Evolutionary conservation across 2,888 invertebrate genomes (phyloP).

Genomic region (Calameuta pallipes): DNA sequence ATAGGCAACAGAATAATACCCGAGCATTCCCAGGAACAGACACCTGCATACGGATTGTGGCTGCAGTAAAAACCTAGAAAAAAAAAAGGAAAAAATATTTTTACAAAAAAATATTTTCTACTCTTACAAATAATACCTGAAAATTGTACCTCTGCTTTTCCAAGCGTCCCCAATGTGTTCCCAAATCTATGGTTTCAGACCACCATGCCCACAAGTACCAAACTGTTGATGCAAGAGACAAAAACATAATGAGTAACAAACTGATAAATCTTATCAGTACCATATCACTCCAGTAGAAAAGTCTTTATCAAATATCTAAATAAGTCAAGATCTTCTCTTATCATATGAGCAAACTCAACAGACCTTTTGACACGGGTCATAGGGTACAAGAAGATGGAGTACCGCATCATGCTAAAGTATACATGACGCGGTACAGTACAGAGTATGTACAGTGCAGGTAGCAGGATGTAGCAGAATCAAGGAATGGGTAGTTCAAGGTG

Average conservation of each 20-base stretch:
- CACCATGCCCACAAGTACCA: neutral
- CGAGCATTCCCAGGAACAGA: neutral
- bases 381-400: neutral
- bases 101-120: neutral
- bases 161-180: neutral
- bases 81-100: too few relatives aligned
- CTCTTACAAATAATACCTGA: neutral
- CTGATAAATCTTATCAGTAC: neutral
- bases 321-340: neutral
- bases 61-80: neutral
- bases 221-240: too few relatives aligned
- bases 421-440: neutral
- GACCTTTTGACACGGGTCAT: neutral
- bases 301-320: neutral
- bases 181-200: neutral
- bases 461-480: neutral
- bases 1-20: neutral
- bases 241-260: neutral
- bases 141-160: neutral
- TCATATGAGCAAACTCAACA: neutral
- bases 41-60: neutral
- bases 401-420: neutral
- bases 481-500: neutral
- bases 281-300: neutral
- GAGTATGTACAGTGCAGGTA: neutral